phyloP scores from a whole-genome alignment of 2,888 invertebrate genomes.

The Xiphydria camelus region DNA sequence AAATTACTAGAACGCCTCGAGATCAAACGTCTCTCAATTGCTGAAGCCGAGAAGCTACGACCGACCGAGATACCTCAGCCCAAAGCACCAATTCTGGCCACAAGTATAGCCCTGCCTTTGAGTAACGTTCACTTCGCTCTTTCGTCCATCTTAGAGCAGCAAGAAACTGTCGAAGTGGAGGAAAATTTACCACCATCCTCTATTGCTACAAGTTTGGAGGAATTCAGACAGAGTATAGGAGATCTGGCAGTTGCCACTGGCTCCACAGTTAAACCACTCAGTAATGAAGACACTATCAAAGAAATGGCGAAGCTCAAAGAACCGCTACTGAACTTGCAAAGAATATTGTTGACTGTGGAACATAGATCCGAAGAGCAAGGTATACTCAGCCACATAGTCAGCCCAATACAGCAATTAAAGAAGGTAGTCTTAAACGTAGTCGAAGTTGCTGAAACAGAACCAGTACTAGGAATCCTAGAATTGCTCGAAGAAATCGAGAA shows the following conservation, averaged over 20 bases:
- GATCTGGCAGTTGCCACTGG: conserved; percentile 39
- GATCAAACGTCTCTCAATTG: background rate
- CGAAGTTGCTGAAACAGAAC: conserved; percentile 21
- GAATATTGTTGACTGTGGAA: conserved; percentile 36
- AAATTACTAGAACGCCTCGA: conserved; percentile 23
- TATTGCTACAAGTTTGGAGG: conserved; percentile 34
- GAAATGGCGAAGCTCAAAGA: conserved; percentile 39
- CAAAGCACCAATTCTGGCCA: conserved; percentile 6
- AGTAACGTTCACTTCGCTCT: conserved; percentile 42
- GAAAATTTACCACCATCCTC: conserved; percentile 5
- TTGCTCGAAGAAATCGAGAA: conserved; percentile 46
- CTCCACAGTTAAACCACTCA: conserved; percentile 18
- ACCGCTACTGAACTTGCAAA: conserved; percentile 41
- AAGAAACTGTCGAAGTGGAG: conserved; percentile 16
- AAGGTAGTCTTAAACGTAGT: conserved; percentile 30
- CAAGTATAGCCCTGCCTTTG: conserved; percentile 32
- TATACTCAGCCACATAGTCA: conserved; percentile 36
- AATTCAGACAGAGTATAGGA: conserved; percentile 39
- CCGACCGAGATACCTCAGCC: conserved; percentile 10
- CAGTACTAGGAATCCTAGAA: conserved; percentile 31
- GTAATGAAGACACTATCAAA: conserved; percentile 29
- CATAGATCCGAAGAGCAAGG: conserved; percentile 35
- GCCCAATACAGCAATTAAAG: conserved; percentile 39
- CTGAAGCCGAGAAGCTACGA: background rate
- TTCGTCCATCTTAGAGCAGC: conserved; percentile 38